Evolutionary conservation across 92 coral and sea anemone species (phyloP), one percentile per base, ranked within the genome.

Genomic region (Siderastrea siderea): DNA sequence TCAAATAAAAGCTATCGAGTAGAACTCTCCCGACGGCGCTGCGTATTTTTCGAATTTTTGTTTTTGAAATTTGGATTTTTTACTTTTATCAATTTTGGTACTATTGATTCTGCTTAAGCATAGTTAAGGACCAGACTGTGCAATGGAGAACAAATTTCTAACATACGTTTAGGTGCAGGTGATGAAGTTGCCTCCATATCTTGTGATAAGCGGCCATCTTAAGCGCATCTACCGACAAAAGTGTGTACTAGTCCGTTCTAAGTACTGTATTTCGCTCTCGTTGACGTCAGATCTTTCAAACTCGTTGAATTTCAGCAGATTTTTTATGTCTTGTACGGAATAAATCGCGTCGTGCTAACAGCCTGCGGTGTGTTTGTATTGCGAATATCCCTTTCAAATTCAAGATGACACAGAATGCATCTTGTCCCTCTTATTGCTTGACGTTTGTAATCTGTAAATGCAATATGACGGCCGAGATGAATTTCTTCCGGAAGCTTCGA

Each of bases 131-230:
- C 38, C 38, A 26, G 38, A 26, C 38, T 26, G 38, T 26, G 38
- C 38, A 26, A 17, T 74, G 11, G 47, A 3, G 6, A 7, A 7
- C n/a, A 52, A 11, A 26, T 68, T 38, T 68, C 26, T 47, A 26
- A 88, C 91, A n/a, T 74, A 88, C 91, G 43, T 81, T 60, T 19
- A 88, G 44, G n/a, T 74, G 75, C 38, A 88, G 44, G n/a, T 74
- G 75, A 8, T 65, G 75, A 53, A 88, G 44, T 2, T 82, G 75
- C 7, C 58, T 84, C 88, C 88, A 88, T 50, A 88, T 82, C 57
- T 88, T 82, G 54, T 74, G 88, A 68, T 88, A 82, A 38, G 91
- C 62, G 58, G 86, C 68, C 86, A 82, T 82, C n/a, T 59, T 15
- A 6, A 17, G 76, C n/a, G 15, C n/a, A 48, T 80, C 1, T 5